A percentile compares a stretch with the other conserved stretches of the same genome.
Conservation (phyloP, 2,113 vertebrate species). For the Takifugu bimaculatus region DNA sequence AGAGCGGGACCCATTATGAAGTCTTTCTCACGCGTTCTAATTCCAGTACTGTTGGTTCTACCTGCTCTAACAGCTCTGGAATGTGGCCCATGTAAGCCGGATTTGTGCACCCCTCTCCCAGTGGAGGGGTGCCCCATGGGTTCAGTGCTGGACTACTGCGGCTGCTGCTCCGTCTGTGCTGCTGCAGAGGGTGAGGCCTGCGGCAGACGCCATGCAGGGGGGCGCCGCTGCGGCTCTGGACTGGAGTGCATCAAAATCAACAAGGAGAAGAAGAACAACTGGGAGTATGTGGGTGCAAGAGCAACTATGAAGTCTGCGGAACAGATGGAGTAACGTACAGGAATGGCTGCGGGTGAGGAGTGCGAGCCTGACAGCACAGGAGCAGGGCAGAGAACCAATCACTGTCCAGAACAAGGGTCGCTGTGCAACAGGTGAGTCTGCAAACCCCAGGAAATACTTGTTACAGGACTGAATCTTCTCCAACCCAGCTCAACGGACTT, state of each 20-base stretch:
- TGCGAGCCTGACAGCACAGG: conserved; percentile 75
- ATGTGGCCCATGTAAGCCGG: conserved; percentile 75
- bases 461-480: too few species aligned
- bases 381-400: conserved; percentile 65
- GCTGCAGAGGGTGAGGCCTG: conserved; percentile 77
- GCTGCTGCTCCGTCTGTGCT: conserved; percentile 81
- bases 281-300: conserved; percentile 83
- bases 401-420: conserved; percentile 82
- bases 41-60: conserved; percentile 1
- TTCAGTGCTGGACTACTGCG: conserved; percentile 72
- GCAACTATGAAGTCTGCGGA: conserved; percentile 84
- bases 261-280: conserved; percentile 55
- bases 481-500: too few species aligned
- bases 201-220: conserved; percentile 61
- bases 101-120: conserved; percentile 73
- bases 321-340: conserved; percentile 80
- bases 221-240: conserved; percentile 75
- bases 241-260: conserved; percentile 77
- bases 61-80: conserved; percentile 6
- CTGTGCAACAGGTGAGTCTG: conserved; percentile 82
- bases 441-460: background rate
- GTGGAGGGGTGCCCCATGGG: conserved; percentile 71
- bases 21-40: conserved; percentile 5
- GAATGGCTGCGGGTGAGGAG: conserved; percentile 80
- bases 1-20: conserved; percentile 43